Evolutionary conservation across 2,797 vertebrate species (phyloP), one percentile per base, ranked within the genome.

Genomic region (Oryzias sinensis): DNA sequence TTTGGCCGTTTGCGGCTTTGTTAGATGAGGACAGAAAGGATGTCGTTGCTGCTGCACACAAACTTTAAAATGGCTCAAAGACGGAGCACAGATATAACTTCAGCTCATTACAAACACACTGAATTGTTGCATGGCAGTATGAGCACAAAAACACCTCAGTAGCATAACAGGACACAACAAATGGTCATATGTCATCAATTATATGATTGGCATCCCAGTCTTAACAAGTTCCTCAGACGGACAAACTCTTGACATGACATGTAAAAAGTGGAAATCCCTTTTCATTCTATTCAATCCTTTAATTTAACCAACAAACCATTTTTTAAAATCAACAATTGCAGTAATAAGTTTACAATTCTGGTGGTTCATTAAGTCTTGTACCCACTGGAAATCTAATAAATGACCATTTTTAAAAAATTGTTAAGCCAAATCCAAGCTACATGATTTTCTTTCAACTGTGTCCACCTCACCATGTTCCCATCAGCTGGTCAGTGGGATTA

Each of bases 141-240:
- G 79, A 69, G 79, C 49, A 80, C 47, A 72, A 53, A 22, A 73
- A 83, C 54, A 74, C 49, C 57, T 71, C 62, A 49, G 2, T 22
- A 78, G 65, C 59, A 79, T 49, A 65, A 68, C 62, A 75, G 58
- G 67, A 79, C 53, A 84, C 59, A 80, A 73, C 53, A 79, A 53
- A 76, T 24, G 65, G 51, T 68, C 61, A 68, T 1, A 58, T 52
- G 43, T 59, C 66, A 46, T 46, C 59, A 61, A 43, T 44, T 64
- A 61, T 27, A 43, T 16, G 15, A 51, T 52, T 47, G 40, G 43
- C 14, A 61, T 20, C 46, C 11, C n/a, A 37, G 24, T 50, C 4
- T 63, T 16, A 37, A 7, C 25, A 20, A 14, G 53, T 42, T 1
- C 18, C 33, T 11, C 59, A 53, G 6, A 63, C 49, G 14, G 46